Conservation (phyloP, 2,113 vertebrate species). For the Dermatemys mawii region DNA sequence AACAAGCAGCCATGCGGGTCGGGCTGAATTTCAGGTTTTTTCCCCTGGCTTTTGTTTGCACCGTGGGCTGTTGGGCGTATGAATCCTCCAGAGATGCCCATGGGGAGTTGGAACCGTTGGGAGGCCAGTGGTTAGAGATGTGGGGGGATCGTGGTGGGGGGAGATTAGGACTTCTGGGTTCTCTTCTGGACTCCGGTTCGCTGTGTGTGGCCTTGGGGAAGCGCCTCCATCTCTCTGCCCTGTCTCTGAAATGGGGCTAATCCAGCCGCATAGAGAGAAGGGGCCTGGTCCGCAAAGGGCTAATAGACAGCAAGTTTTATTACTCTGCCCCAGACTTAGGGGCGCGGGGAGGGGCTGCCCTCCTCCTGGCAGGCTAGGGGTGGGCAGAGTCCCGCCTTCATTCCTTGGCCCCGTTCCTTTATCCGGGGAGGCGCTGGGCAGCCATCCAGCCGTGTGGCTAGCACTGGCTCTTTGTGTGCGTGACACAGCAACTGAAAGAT, state of each 20-base stretch:
- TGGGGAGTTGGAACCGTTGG: not conserved
- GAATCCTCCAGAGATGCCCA: not conserved
- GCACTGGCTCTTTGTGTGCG: not conserved
- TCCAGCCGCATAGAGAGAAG: not conserved
- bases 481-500: not conserved
- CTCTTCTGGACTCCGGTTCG: not conserved
- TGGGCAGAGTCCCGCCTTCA: not conserved
- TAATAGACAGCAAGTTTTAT: not conserved
- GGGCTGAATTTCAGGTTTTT: not conserved
- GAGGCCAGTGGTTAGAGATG: not conserved
- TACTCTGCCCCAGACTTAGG: not conserved
- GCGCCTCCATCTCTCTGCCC: not conserved
- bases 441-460: not conserved
- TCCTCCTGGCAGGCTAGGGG: not conserved
- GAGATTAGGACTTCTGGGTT: not conserved
- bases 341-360: not conserved
- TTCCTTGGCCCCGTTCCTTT: slow-evolving; percentile 14
- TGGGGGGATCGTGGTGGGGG: not conserved
- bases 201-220: not conserved
- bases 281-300: not conserved
- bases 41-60: not conserved
- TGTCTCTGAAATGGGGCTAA: not conserved
- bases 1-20: not conserved
- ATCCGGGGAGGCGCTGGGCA: not conserved
- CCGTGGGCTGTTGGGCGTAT: not conserved